Conservation (phyloP, 2,797 vertebrate species). For the Nasua narica region DNA sequence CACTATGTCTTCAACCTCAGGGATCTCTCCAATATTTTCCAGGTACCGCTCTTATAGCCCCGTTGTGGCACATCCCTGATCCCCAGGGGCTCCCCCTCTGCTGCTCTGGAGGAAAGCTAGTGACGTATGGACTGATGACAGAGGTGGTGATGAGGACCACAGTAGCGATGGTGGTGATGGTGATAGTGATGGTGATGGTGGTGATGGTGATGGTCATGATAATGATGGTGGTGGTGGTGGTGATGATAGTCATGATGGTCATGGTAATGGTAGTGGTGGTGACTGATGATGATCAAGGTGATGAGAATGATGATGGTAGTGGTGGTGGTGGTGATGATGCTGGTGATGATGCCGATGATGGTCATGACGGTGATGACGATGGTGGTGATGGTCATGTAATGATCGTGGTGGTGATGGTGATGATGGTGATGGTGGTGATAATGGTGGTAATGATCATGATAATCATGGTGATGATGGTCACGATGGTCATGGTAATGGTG, state of each 20-base stretch:
- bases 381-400: rapidly evolving
- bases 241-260: rapidly evolving
- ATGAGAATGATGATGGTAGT: too few species aligned
- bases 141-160: rapidly evolving
- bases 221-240: rapidly evolving
- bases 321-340: rapidly evolving
- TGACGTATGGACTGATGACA: rapidly evolving
- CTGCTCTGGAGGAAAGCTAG: neutral
- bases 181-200: rapidly evolving
- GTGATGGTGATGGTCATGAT: rapidly evolving
- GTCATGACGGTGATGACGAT: rapidly evolving
- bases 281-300: rapidly evolving
- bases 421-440: too few species aligned
- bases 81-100: rapidly evolving
- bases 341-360: rapidly evolving
- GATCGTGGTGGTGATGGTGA: rapidly evolving
- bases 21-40: constrained; percentile 87
- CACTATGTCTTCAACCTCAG: constrained; percentile 88
- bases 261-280: rapidly evolving
- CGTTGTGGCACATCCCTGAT: rapidly evolving
- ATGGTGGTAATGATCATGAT: rapidly evolving
- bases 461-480: rapidly evolving
- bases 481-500: rapidly evolving
- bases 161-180: rapidly evolving
- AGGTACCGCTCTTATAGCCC: constrained; percentile 69